Evolutionary conservation across 2,797 vertebrate genomes (phyloP), one percentile per base, ranked within the genome.

Genomic region (Lutjanus campechanus): DNA sequence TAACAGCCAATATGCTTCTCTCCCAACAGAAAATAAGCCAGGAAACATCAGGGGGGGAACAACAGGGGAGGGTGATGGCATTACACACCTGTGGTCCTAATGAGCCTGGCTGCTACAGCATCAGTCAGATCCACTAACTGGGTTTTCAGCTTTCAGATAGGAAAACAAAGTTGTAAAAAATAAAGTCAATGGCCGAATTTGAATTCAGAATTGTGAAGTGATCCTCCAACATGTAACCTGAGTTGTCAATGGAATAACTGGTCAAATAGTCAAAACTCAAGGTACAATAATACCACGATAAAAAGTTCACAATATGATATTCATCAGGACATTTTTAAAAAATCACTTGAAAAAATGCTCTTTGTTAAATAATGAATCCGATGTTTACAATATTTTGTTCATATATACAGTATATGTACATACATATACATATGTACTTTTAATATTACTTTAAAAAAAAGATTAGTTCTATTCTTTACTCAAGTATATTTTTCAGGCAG

Each of bases 1-100:
- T 49, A 79, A 36, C 29, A 69, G 72, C 59, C 72, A 83, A 77
- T 84, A 22, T 69, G 43, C 40, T 83, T 71, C 53, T 50, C n/a
- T 69, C 51, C 79, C 40, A 70, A 78, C 54, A 59, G 68, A 85
- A 89, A 84, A 73, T 75, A 82, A 81, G 70, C 73, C 59, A 56
- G 62, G 74, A 62, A 85, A 71, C 78, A 81, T 77, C 63, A n/a
- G 75, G 75, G 72, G 51, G 53, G 53, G n/a, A 50, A 55, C 76
- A 83, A 74, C 77, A 70, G 73, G 81, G 74, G 86, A 58, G 80
- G 83, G 73, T 74, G 73, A 81, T 77, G 81, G 69, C 69, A 76
- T 83, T 78, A 76, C 74, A 83, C 90, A 93, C 92, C 91, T 92
- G 90, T 89, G 87, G 90, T 87, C 73, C 87, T 93, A 91, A 93